Evolutionary conservation across 2,113 vertebrate genomes (phyloP), one percentile per base, ranked within the genome.

Genomic region (Ochotona princeps): DNA sequence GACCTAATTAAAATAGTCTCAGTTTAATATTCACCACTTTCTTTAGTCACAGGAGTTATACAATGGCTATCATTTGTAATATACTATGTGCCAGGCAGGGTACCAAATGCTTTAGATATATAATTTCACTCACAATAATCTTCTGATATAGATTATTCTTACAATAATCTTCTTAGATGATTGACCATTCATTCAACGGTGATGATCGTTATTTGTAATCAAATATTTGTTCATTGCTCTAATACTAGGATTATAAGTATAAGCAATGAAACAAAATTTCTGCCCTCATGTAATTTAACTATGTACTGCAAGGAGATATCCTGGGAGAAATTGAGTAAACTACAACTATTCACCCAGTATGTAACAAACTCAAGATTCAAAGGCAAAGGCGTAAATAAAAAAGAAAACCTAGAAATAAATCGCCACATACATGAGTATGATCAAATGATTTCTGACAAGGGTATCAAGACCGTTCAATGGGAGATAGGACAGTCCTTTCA

Each of bases 321-420:
- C 38, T 25, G 54, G 92, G 44, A 94, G 26, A 83, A 21, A n/a
- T 72, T 85, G 10, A 91, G 30, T 85, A 94, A 91, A 14, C 44
- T 38, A 90, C 2, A 49, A 44, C 63, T 80, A 83, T 67, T 32
- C 12, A 65, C 17, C 14, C 23, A 76, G 4, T 75, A 78, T 76
- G 15, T 69, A 93, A 89, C n/a, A 94, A 86, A 75, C 17, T 47
- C 26, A 92, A 92, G 26, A 66, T 65, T 87, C 60, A 83, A 91
- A 94, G 83, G 9, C 38, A 95, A 30, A 12, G 80, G 38, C 91
- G 0, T 86, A 17, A 92, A 93, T 86, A 82, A 91, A 93, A 95
- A 6, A 75, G 25, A 82, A 96, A 66, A 10, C 11, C 51, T 32
- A 79, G 8, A 90, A 92, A 69, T 78, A 88, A 96, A 73, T 38